phyloP scores from a whole-genome alignment of 2,113 vertebrate genomes.

The Nothoprocta pentlandii region DNA sequence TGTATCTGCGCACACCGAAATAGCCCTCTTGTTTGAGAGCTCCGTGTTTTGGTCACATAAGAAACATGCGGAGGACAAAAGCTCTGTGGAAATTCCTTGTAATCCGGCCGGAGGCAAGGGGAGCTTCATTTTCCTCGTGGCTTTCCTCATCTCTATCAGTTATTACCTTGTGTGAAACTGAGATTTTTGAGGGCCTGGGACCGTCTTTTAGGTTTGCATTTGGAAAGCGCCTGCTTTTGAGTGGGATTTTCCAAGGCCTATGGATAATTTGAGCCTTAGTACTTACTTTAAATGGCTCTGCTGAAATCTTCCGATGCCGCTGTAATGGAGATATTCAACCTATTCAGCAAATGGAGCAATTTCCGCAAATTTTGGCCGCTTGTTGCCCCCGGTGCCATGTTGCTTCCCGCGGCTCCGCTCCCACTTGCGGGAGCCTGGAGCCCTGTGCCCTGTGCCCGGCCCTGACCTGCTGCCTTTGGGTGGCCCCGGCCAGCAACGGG shows the following conservation, averaged over 20 bases:
- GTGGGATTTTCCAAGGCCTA: neutral
- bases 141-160: neutral
- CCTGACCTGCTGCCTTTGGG: neutral
- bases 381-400: fast-evolving
- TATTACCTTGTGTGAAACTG: neutral
- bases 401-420: neutral
- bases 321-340: neutral
- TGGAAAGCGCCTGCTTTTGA: neutral
- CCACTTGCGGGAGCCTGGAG: neutral
- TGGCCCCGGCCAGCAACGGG: neutral
- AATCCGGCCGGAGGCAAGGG: neutral
- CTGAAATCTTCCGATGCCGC: neutral
- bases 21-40: neutral
- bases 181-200: neutral
- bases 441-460: neutral
- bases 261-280: fast-evolving
- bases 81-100: neutral
- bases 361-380: neutral
- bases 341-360: neutral
- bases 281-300: neutral
- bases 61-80: neutral
- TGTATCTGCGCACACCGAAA: neutral
- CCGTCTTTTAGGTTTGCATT: neutral
- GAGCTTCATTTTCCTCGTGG: neutral
- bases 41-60: neutral